Evolutionary conservation across 2,797 vertebrate genomes (phyloP).

Genomic region (Schizothorax lantsangensis): DNA sequence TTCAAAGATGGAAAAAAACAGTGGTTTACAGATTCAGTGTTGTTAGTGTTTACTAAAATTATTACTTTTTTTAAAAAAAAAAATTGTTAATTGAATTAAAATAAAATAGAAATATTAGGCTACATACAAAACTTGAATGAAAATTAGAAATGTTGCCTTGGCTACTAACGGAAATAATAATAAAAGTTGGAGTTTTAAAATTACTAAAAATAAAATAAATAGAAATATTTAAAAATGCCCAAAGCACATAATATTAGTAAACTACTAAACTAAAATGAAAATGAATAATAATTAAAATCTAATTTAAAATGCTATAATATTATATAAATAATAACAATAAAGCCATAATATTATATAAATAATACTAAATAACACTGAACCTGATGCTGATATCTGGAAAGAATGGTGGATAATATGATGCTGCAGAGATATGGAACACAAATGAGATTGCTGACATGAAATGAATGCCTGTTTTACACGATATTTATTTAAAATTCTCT

Average conservation of each 20-base stretch:
- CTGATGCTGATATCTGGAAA: neutral
- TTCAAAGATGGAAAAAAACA: neutral
- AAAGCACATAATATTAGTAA: neutral
- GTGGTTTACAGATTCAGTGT: neutral
- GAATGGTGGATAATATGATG: neutral
- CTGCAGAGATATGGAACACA: neutral
- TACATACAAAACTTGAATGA: neutral
- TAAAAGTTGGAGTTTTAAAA: neutral
- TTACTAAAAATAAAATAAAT: neutral
- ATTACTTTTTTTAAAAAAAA: neutral
- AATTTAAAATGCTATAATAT: no score
- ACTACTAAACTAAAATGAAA: neutral
- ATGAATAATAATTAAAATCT: no score
- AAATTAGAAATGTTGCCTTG: neutral
- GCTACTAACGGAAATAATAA: neutral
- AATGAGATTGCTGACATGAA: neutral
- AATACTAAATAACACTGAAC: neutral
- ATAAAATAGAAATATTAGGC: neutral
- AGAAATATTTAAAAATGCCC: neutral
- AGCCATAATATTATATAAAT: neutral
- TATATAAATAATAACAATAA: neutral
- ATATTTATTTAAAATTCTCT: neutral
- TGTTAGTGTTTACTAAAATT: conserved; percentile 2
- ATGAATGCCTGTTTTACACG: neutral
- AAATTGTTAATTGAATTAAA: neutral